Base-by-base conservation (phyloP, 1,140 invertebrate species). In the Pachyrhynchus sulphureomaculatus region DNA sequence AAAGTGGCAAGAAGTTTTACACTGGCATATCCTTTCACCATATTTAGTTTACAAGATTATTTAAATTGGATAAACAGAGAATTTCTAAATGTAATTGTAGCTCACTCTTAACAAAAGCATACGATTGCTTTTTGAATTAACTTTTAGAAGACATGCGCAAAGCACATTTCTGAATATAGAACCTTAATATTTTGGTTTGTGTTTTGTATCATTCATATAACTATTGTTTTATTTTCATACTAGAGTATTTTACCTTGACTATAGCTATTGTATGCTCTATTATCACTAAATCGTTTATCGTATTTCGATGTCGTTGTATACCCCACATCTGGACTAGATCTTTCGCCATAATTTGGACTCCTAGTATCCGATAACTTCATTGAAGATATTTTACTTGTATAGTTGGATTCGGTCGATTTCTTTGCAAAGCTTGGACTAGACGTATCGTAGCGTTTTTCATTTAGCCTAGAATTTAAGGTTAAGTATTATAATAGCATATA, bases 271-370 rank as follows among this genome's bases (percentile, higher is more conserved):
- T 66, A 69, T 45, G 48, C 55, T 34, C 58, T 75, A 75, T 53
- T 80, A 74, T 74, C 77, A 65, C 53, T 75, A 69, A 20, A 69
- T 55, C 53, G 49, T 67, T 68, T 69, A 21, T 73, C 67, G 45
- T 62, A 68, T 34, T 60, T 64, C 0, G 65, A 62, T 5, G 56
- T 61, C 1, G 69, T 55, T 4, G 56, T 69, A 29, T 61, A 67
- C 3, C 61, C 66, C 9, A 66, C 52, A 23, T 68, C 68, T 9
- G 72, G 70, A 62, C 65, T 71, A 6, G 61, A 52, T 33, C 69
- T 47, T 20, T 73, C 70, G 20, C 59, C 45, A 49, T 68, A 68
- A 57, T 64, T 68, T 12, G 71, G 70, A 66, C 70, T 73, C 45
- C 54, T 61, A 10, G 67, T 49, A 21, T 72, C 72, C 0, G 57